phyloP scores from a whole-genome alignment of 1,140 invertebrate genomes.

The Caenorhabditis latens region DNA sequence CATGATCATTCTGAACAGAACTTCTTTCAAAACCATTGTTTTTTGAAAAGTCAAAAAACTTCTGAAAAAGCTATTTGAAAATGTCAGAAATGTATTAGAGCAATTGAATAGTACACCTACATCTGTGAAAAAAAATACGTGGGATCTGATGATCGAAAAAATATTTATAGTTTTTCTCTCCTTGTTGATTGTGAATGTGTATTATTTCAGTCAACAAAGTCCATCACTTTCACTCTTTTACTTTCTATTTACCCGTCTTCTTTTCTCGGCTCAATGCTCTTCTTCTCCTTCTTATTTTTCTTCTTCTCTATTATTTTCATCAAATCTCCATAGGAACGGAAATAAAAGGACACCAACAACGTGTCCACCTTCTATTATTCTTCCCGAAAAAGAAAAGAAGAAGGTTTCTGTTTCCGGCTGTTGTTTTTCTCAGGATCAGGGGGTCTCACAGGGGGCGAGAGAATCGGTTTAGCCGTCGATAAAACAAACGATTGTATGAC shows the following conservation, averaged over 20 bases:
- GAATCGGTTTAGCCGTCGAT: conserved; percentile 54
- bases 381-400: conserved; percentile 21
- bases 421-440: conserved; percentile 14
- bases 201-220: background rate
- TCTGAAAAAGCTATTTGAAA: too few species aligned
- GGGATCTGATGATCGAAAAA: too few species aligned
- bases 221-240: conserved; percentile 11
- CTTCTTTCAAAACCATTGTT: too few species aligned
- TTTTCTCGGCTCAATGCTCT: conserved; percentile 43
- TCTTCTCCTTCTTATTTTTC: background rate
- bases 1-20: too few species aligned
- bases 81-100: too few species aligned
- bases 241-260: conserved; percentile 36
- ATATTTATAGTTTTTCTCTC: too few species aligned
- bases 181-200: too few species aligned
- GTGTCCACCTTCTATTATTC: conserved; percentile 33
- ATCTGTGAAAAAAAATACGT: too few species aligned
- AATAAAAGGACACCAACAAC: conserved; percentile 34
- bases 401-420: conserved; percentile 19
- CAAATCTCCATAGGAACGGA: conserved; percentile 46
- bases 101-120: too few species aligned
- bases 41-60: too few species aligned
- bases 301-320: conserved; percentile 3
- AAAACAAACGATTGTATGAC: conserved; percentile 56
- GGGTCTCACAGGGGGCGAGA: conserved; percentile 14